A percentile compares a stretch with the other conserved stretches of the same genome.
These are phyloP conservation scores for Pachydiplax longipennis DNA, from an alignment of 2,888 invertebrate species.

Conservation along the genomic window DNA sequence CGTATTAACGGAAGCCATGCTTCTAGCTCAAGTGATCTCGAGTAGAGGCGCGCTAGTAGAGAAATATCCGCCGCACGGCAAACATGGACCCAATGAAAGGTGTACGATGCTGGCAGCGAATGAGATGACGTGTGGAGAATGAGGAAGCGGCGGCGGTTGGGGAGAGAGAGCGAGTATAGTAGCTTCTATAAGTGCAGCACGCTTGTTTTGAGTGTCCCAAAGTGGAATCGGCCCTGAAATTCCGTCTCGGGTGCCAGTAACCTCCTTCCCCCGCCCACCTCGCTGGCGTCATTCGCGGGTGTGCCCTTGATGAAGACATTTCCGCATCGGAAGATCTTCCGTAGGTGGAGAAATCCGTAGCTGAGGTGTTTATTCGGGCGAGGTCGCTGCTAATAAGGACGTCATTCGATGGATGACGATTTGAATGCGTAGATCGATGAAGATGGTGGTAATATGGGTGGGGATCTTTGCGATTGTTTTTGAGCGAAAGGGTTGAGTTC, in stretches of 20 bases:
- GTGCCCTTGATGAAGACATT: conserved; percentile 19
- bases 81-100: not conserved
- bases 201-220: not conserved
- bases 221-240: not conserved
- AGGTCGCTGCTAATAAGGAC: conserved; percentile 1
- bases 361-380: not conserved
- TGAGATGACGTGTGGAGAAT: not conserved
- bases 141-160: not conserved
- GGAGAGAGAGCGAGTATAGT: not conserved
- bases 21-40: too few species aligned
- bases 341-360: conserved; percentile 2
- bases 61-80: too few species aligned
- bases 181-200: too few species aligned
- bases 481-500: too few species aligned
- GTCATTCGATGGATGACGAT: not conserved
- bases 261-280: not conserved
- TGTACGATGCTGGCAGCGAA: not conserved
- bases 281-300: not conserved
- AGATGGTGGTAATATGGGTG: not conserved
- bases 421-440: not conserved
- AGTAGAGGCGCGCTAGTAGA: too few species aligned
- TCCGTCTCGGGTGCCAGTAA: not conserved
- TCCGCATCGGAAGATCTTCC: conserved; percentile 26
- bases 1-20: too few species aligned
- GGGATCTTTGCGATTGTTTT: too few species aligned